Conservation (phyloP, 2,888 invertebrate genomes). For the Altica lythri region DNA sequence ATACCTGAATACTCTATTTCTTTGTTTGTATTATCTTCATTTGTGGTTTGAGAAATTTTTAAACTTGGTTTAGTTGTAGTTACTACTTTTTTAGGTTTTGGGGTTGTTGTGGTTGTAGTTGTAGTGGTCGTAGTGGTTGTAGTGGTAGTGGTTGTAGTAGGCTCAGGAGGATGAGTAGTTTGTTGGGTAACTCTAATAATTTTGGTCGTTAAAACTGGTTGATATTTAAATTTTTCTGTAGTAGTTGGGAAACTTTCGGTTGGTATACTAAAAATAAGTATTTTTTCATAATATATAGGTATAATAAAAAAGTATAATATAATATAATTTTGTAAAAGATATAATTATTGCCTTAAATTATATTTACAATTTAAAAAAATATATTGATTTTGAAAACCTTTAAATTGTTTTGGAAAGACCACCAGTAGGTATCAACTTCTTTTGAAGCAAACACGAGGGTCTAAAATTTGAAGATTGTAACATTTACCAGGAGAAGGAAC, state of each 20-base stretch:
- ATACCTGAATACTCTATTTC: slow-evolving; percentile 6
- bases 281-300: not conserved
- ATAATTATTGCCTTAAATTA: too few relatives aligned
- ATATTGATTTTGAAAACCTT: too few relatives aligned
- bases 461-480: too few relatives aligned
- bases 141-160: slow-evolving; percentile 15
- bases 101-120: slow-evolving; percentile 13
- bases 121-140: too few relatives aligned
- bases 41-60: not conserved
- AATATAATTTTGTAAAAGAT: too few relatives aligned
- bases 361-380: too few relatives aligned
- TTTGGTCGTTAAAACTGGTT: not conserved
- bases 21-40: not conserved
- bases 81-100: not conserved
- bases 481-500: too few relatives aligned
- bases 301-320: too few relatives aligned
- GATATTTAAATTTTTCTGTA: not conserved
- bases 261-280: not conserved
- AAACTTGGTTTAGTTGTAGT: not conserved
- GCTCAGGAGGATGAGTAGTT: slow-evolving; percentile 11
- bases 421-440: too few relatives aligned
- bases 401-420: too few relatives aligned
- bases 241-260: not conserved
- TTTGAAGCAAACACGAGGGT: too few relatives aligned
- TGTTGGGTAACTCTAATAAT: not conserved